Base-by-base conservation (phyloP, 2,113 vertebrate genomes). In the Bufo gargarizans region DNA sequence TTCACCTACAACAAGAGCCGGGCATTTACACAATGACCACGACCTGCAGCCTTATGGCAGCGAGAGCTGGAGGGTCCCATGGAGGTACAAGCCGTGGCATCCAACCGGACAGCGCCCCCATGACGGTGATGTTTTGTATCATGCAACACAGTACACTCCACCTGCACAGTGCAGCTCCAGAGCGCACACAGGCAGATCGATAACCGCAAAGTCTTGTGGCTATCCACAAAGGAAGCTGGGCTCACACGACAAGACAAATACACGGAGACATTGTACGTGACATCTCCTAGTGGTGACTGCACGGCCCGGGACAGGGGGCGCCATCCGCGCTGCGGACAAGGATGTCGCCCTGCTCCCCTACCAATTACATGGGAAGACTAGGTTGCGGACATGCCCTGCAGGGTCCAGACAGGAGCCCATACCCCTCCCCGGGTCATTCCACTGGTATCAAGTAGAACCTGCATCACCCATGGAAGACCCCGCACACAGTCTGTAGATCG, bases 161-260 rank as follows among this genome's bases (percentile, higher is more conserved):
- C 58, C 58, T 61, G 58, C 16, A 17, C 19, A n/a, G 20, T 11
- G 63, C 63, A 5, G 63, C 63, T 65, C 63, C 63, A 2, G 63
- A n/a, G 58, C 58, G 20, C 61, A 19, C 4, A 20, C 20, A 65
- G 19, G 8, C 4, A 65, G 6, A n/a, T 11, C 12, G 11, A 11
- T 2, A 11, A 58, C 1, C 0, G 4, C 22, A n/a, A 4, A n/a
- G 65, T 33, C 65, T 69, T 0, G 10, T n/a, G 76, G 49, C 8
- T 19, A 77, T 77, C 76, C 76, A 77, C 76, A 55, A 77, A 77
- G 76, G 76, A 77, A 77, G 76, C 76, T 77, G 76, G 76, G 76
- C 9, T 55, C 8, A 77, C 47, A 77, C 2, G 9, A 77, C 65
- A 69, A 22, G 8, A 69, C 65, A 69, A 69, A 33, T 33, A 69